Base-by-base conservation (phyloP, 2,113 vertebrate species). In the Noctilio leporinus region DNA sequence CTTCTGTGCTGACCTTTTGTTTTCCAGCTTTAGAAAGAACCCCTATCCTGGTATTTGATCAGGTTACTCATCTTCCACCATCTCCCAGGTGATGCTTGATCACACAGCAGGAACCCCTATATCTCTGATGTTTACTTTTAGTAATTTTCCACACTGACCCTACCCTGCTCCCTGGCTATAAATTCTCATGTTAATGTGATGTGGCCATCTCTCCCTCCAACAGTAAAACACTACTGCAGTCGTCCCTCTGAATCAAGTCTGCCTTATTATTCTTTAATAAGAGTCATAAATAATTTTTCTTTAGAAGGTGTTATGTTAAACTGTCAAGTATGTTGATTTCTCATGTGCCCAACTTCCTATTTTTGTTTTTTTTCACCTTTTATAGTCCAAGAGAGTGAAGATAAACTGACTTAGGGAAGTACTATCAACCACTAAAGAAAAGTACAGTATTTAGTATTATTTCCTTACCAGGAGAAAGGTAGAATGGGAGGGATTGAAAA, bases 341-440 rank as follows among this genome's bases (percentile, higher is more conserved):
- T 57, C 75, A 43, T 28, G 59, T 86, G 47, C 49, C 81, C 49
- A 86, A 91, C 57, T 49, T 93, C 45, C 47, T 76, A 86, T n/a
- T 67, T 89, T 83, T 95, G 69, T 82, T 40, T 24, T 65, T 95
- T 84, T 90, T 75, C n/a, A 82, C 17, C 24, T 64, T 89, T 69
- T 67, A 43, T 5, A 81, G n/a, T 49, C 20, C 7, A 86, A 81
- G 38, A 30, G 10, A 77, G 45, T 65, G 33, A 90, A 67, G 53
- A 64, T 72, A 67, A 69, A 28, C 17, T 28, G 30, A 53, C 8
- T 19, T 26, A 83, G 10, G 57, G 17, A 40, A 95, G 35, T 88
- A 70, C 38, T n/a, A 20, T 75, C 57, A 75, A 87, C 15, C 17
- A 90, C 55, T 84, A 33, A 59, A 81, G 55, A 40, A 38, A 40